phyloP scores from a whole-genome alignment of 2,888 invertebrate genomes.

The Pseudeuparius sepicola region DNA sequence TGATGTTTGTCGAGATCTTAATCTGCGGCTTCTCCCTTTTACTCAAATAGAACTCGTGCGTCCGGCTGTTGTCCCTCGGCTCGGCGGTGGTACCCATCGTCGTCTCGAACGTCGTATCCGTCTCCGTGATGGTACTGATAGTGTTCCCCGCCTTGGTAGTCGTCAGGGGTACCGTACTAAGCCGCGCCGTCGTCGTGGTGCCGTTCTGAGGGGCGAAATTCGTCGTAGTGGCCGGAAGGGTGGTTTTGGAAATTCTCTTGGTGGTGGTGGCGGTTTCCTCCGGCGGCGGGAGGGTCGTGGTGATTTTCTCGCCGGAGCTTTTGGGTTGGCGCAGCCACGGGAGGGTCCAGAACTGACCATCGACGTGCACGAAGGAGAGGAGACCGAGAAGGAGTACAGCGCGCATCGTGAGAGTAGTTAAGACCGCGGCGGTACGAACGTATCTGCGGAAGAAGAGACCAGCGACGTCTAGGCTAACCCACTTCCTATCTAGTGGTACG shows the following conservation, averaged over 20 bases:
- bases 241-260: slow-evolving; percentile 15
- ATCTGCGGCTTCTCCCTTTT: slow-evolving; percentile 37
- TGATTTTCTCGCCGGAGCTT: slow-evolving; percentile 25
- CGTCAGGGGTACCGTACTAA: slow-evolving; percentile 27
- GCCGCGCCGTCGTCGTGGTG: slow-evolving; percentile 21
- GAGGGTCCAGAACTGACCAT: slow-evolving; percentile 34
- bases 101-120: slow-evolving; percentile 48
- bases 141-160: slow-evolving; percentile 27
- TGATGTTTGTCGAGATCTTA: slow-evolving; percentile 37
- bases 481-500: slow-evolving; percentile 38
- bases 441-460: slow-evolving; percentile 32
- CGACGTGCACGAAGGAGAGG: slow-evolving; percentile 30
- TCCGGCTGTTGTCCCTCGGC: slow-evolving; percentile 44
- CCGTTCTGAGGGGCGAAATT: slow-evolving; percentile 25
- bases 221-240: slow-evolving; percentile 15
- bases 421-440: slow-evolving; percentile 27
- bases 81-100: slow-evolving; percentile 42
- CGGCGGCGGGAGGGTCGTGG: slow-evolving; percentile 17
- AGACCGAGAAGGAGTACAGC: slow-evolving; percentile 27
- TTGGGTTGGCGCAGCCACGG: slow-evolving; percentile 35
- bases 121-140: slow-evolving; percentile 42
- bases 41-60: slow-evolving; percentile 37
- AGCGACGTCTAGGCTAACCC: slow-evolving; percentile 38
- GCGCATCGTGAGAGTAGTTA: slow-evolving; percentile 25
- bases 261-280: slow-evolving; percentile 12